A percentile compares a stretch with the other conserved stretches of the same genome.
These are phyloP conservation scores for Anoura caudifer DNA, from an alignment of 2,113 vertebrate genomes.

Conservation along the genomic window DNA sequence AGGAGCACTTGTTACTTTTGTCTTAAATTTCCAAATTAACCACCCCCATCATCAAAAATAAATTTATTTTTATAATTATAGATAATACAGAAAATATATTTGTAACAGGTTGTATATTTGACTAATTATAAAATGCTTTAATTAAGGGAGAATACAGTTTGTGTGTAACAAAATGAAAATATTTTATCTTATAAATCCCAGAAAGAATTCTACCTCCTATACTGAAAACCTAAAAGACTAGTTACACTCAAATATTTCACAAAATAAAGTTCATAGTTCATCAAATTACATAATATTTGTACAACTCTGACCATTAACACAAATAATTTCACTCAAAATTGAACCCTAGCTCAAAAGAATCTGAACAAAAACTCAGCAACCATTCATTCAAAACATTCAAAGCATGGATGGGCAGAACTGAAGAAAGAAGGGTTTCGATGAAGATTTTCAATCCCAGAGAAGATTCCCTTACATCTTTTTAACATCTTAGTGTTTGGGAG, in stretches of 20 bases:
- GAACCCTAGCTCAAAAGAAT: neutral
- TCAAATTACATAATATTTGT: neutral
- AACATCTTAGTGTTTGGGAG: neutral
- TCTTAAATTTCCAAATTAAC: slow-evolving; percentile 38
- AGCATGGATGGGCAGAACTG: neutral
- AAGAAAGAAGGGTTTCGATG: neutral
- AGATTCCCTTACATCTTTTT: neutral
- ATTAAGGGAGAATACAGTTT: neutral
- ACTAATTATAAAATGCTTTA: slow-evolving; percentile 27
- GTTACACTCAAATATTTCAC: neutral
- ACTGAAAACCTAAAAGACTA: slow-evolving; percentile 22
- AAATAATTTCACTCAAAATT: slow-evolving; percentile 34
- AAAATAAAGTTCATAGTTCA: neutral
- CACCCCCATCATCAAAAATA: neutral
- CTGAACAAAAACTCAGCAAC: neutral
- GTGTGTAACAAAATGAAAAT: neutral
- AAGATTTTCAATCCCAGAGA: slow-evolving; percentile 19
- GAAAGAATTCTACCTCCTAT: neutral
- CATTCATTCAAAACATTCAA: slow-evolving; percentile 25
- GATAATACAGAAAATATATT: neutral
- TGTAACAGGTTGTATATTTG: neutral
- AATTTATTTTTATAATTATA: neutral
- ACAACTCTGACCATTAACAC: neutral
- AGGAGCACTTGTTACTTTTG: neutral
- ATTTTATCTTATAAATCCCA: neutral